Base-by-base conservation (phyloP, 2,888 invertebrate species). In the Reticulitermes lucifugus region DNA sequence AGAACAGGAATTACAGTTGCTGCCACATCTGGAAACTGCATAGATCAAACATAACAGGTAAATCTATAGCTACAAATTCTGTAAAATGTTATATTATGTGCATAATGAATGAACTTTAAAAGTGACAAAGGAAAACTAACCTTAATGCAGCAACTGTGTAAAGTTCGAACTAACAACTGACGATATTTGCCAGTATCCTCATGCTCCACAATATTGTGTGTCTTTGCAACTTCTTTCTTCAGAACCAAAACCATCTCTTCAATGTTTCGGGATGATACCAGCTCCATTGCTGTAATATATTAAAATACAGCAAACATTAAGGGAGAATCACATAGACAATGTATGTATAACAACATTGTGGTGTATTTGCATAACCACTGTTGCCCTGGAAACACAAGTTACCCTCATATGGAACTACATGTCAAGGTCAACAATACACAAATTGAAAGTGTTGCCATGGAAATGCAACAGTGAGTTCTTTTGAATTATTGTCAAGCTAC, bases 171-270 rank as follows among this genome's bases (percentile, higher is more conserved):
- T 60, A 99, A 93, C 87, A 99, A 93, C 92, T 99, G 99, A 0
- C 98, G 93, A 91, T 99, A 99, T 91, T 96, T 97, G 87, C 97
- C 98, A 29, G 98, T 97, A 90, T 99, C 99, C 91, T 99, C 99
- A 89, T 97, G 97, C 89, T 98, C 98, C 18, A 92, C 92, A 3
- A 96, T 95, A 89, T 96, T 95, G 89, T 95, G 94, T 0, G 98
- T 98, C 91, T 98, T 96, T 25, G 97, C 94, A 0, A 98, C 97
- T 92, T 99, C 97, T 90, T 98, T 98, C 90, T 97, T 97, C 88
- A 99, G 92, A 85, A 98, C 96, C 85, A 96, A 92, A 41, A 99
- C 98, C 95, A 98, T 96, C 93, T 99, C 99, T 89, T 98, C 97
- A 83, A 99, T 98, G 89, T 98, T 98, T 22, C 98, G 94, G 0